Percentiles rank a stretch among this genome's conserved stretches.
Evolutionary conservation across 2,113 vertebrate genomes (phyloP).

Genomic region (Cololabis saira): DNA sequence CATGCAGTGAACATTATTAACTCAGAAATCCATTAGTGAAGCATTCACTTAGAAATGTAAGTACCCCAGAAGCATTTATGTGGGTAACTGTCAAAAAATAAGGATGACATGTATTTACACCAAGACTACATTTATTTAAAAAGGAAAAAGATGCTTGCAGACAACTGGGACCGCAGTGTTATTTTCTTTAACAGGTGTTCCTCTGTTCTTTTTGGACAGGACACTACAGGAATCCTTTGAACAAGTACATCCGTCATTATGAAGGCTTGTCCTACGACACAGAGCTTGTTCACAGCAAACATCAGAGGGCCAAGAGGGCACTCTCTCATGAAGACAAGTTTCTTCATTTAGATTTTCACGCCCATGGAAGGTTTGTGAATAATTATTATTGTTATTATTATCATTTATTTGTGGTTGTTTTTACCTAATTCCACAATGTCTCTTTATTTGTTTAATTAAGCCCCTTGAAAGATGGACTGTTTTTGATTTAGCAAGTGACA

Average conservation of each 20-base stretch:
- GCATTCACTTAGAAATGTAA: too few relatives aligned
- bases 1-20: background rate
- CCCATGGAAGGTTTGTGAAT: constrained; percentile 92
- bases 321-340: constrained; percentile 89
- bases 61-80: background rate
- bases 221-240: constrained; percentile 95
- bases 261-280: constrained; percentile 95
- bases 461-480: too few relatives aligned
- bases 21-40: too few relatives aligned
- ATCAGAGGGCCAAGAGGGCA: constrained; percentile 95
- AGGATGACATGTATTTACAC: background rate
- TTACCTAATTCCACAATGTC: too few relatives aligned
- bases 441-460: too few relatives aligned
- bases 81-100: background rate
- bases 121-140: background rate
- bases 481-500: too few relatives aligned
- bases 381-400: too few relatives aligned
- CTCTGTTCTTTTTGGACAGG: constrained; percentile 77
- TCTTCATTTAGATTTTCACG: constrained; percentile 93
- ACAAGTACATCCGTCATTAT: constrained; percentile 95
- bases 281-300: constrained; percentile 90
- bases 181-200: constrained; percentile 7
- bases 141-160: too few relatives aligned
- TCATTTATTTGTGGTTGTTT: background rate
- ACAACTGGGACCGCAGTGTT: background rate